Evolutionary conservation across 2,888 invertebrate species (phyloP), one percentile per base, ranked within the genome.

Genomic region (Ametastegia equiseti): DNA sequence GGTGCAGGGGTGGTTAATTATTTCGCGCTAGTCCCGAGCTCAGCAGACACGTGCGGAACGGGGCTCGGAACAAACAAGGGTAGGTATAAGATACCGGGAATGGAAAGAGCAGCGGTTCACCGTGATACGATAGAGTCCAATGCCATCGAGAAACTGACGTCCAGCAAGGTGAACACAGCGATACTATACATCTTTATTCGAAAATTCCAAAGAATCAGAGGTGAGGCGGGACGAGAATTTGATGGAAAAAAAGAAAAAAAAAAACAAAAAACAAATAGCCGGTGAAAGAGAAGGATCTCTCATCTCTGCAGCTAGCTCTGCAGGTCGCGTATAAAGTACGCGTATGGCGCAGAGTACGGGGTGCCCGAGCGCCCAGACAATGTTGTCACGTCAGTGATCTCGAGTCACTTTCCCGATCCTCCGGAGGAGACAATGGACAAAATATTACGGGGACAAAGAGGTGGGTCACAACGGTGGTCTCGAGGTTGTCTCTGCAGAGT

Each of bases 1-100:
- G 65, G 82, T 84, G 84, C 86, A 83, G 86, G 87, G 85, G 85
- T 88, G 87, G 89, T 91, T 90, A 90, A 91, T 91, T 91, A 90
- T 91, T 90, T 90, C 88, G 86, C 86, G 84, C 84, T 86, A 87
- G 86, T 89, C 88, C 85, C 83, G 82, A 86, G 86, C 86, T 85
- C 87, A 86, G 83, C 82, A 78, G 86, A 83, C 84, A 85, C 84
- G 79, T 82, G n/a, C n/a, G 75, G 65, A 67, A 67, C 19, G 65
- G 39, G 65, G 39, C 39, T 7, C n/a, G 36, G 65, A 67, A 67
- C 65, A 19, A 39, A 67, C 65, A 9, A 67, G 65, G 65, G n/a
- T 65, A 36, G 65, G n/a, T 65, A 36, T 39, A 39, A 39, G 65
- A 39, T 39, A 39, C 36, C 71, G 30, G 71, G 15, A 45, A 71